phyloP scores from a whole-genome alignment of 2,113 vertebrate genomes.

The Talpa occidentalis region DNA sequence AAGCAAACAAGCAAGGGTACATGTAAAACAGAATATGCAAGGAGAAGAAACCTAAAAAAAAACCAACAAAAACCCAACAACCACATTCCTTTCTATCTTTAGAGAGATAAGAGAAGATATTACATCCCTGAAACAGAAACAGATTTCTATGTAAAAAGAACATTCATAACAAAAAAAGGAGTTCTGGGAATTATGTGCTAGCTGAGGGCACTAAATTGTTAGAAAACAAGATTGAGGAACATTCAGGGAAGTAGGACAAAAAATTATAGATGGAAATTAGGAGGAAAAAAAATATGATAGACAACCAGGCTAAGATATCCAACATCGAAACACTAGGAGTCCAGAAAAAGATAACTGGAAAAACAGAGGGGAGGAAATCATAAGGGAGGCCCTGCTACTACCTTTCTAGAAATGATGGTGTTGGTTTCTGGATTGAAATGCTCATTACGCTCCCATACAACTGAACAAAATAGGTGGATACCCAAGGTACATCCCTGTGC shows the following conservation, averaged over 20 bases:
- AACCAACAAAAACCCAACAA: neutral
- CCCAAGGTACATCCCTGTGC: neutral
- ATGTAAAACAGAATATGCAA: slow-evolving; percentile 30
- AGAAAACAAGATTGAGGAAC: slow-evolving; percentile 24
- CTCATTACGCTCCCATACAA: neutral
- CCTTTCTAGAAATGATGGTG: neutral
- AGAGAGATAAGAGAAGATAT: neutral
- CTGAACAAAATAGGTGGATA: neutral
- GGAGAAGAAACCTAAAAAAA: neutral
- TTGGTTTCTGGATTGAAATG: neutral
- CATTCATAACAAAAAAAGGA: neutral
- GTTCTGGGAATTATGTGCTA: neutral
- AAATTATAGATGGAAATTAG: slow-evolving; percentile 29
- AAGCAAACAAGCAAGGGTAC: slow-evolving; percentile 28
- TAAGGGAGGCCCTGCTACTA: neutral
- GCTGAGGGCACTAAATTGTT: neutral
- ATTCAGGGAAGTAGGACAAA: neutral
- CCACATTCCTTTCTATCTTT: neutral
- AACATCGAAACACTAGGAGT: neutral
- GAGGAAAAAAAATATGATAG: neutral
- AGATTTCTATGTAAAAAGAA: slow-evolving; percentile 35
- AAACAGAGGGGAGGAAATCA: neutral
- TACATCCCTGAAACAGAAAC: slow-evolving; percentile 1
- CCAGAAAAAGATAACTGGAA: neutral
- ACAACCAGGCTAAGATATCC: neutral